Evolutionary conservation across 2,888 invertebrate species (phyloP), one percentile per base, ranked within the genome.

Genomic region (Athalia rosae): DNA sequence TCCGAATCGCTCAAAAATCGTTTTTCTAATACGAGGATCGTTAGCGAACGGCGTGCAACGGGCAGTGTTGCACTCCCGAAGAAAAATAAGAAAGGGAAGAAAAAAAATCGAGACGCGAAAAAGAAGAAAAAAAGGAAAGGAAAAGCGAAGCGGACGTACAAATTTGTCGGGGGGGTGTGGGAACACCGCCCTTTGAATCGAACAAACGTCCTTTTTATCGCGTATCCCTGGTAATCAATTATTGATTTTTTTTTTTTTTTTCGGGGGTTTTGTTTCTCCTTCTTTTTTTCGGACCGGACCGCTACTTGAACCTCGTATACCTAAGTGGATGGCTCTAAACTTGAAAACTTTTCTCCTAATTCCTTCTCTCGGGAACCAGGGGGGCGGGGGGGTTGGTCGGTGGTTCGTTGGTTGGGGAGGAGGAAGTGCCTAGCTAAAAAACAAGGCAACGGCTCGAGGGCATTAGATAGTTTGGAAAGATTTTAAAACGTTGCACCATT

Each of bases 381-480:
- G 28, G 28, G 28, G 28, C 28, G 0, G 28, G 28, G 1, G 0
- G 28, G 28, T 28, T 2, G 28, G 28, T 28, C 28, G 28, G 28
- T 28, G 28, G 28, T 28, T 28, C 15, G 41, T 50, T 8, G 47
- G 48, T 6, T 3, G 11, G 6, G 50, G 11, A 9, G 41, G 67
- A 67, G 48, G 48, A 0, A 67, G 48, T 50, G 53, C 53, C 53
- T 53, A 80, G 80, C 80, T 59, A 79, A 64, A 79, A 81, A 84
- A 85, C 84, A 83, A 80, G 82, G 79, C 80, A 81, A 84, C 81
- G 82, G 82, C 84, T 82, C 82, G 84, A 82, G 84, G 81, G 80
- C 82, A 84, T 84, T 63, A 82, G 86, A 82, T 83, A 85, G 85
- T 85, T 85, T 83, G 81, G 69, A 80, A 82, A 83, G 79, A 79